Conservation (phyloP, 2,888 invertebrate species). For the Geotrupes spiniger region DNA sequence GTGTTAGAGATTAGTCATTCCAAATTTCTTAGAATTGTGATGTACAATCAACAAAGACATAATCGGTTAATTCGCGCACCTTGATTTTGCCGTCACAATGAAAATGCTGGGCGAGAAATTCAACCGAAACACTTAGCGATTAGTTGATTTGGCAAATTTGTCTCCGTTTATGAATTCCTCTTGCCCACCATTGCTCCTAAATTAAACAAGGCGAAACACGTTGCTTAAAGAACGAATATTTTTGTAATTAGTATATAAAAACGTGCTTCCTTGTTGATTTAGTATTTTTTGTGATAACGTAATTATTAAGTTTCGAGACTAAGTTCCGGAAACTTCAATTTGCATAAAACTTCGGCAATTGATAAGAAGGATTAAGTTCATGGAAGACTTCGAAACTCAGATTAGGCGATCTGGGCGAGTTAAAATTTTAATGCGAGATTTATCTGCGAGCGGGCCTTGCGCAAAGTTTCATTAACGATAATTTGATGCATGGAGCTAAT, state of each 20-base stretch:
- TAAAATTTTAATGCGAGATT: not conserved
- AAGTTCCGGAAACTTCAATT: too few relatives aligned
- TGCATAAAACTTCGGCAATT: not conserved
- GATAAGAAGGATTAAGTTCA: not conserved
- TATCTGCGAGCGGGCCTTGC: not conserved
- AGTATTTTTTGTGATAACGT: not conserved
- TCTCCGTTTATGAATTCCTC: too few relatives aligned
- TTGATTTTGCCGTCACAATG: too few relatives aligned
- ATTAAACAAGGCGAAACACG: too few relatives aligned
- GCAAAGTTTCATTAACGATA: not conserved
- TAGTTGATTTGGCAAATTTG: too few relatives aligned
- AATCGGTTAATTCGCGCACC: too few relatives aligned
- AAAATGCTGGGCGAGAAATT: too few relatives aligned
- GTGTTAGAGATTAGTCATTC: constrained; percentile 5
- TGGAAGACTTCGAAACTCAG: not conserved
- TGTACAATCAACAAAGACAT: constrained; percentile 23
- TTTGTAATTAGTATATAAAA: too few relatives aligned
- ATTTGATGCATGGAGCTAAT: constrained; percentile 5
- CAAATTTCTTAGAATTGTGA: constrained; percentile 17
- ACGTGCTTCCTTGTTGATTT: constrained; percentile 5
- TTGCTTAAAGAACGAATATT: too few relatives aligned
- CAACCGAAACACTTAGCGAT: too few relatives aligned
- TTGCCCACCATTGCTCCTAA: too few relatives aligned
- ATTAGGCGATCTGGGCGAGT: not conserved
- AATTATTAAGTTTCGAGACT: too few relatives aligned